Conservation (phyloP, 1,140 invertebrate species). For the Brachionus plicatilis region DNA sequence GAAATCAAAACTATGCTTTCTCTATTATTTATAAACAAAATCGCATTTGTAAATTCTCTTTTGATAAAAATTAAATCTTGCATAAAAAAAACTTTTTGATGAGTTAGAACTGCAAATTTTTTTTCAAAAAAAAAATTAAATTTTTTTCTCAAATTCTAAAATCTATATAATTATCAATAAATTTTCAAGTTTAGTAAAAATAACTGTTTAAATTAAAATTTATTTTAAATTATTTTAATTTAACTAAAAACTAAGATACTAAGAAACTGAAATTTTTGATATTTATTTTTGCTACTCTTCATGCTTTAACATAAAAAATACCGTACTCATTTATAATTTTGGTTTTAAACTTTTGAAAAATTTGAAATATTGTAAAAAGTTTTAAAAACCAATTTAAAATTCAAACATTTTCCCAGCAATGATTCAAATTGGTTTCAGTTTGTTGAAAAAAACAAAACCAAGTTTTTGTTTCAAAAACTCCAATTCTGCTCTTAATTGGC, state of each 20-base stretch:
- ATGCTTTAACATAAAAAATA: neutral
- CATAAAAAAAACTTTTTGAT: neutral
- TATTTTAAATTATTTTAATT: too few species aligned
- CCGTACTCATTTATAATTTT: neutral
- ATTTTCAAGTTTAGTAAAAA: too few species aligned
- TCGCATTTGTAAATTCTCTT: neutral
- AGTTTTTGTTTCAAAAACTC: neutral
- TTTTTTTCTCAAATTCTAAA: too few species aligned
- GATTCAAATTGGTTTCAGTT: neutral
- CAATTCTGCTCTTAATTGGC: neutral
- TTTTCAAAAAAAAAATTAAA: too few species aligned
- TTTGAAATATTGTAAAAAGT: constrained; percentile 6
- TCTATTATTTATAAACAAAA: neutral
- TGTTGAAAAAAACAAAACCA: neutral
- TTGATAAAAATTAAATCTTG: neutral
- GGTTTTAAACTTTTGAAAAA: neutral
- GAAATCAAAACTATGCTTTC: neutral
- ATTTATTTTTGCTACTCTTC: too few species aligned
- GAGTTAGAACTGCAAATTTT: too few species aligned
- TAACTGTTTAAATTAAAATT: too few species aligned
- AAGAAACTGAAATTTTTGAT: too few species aligned
- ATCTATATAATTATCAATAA: too few species aligned
- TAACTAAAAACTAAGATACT: too few species aligned
- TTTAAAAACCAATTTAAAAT: neutral
- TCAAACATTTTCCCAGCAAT: neutral